Conservation (phyloP, 2,888 invertebrate species). For the Drosophila sordidula region DNA sequence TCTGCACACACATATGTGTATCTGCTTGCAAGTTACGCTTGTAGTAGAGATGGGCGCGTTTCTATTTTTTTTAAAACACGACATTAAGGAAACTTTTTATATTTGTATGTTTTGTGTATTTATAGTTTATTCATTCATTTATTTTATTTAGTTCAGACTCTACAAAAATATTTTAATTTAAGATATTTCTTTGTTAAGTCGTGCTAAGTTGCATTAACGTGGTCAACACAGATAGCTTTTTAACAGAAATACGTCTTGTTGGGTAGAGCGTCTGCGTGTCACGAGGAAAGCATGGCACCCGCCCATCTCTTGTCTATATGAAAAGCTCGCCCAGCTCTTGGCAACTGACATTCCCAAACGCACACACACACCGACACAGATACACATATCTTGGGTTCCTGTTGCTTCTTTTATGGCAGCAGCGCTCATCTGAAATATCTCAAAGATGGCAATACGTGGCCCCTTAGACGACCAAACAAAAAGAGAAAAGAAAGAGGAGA, state of each 20-base stretch:
- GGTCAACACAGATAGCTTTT: too few species aligned
- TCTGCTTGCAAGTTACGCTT: conserved; percentile 16
- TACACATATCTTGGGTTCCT: conserved; percentile 39
- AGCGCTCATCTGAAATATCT: conserved; percentile 27
- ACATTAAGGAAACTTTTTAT: too few species aligned
- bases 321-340: conserved; percentile 19
- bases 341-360: conserved; percentile 2
- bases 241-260: too few species aligned
- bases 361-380: conserved; percentile 6
- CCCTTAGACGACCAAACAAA: conserved; percentile 3
- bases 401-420: conserved; percentile 49
- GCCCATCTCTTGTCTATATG: background rate
- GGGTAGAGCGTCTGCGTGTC: too few species aligned
- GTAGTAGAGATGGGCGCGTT: background rate
- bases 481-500: conserved; percentile 1
- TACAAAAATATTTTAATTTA: too few species aligned
- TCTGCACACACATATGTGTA: conserved; percentile 2
- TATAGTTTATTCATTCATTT: too few species aligned
- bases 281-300: too few species aligned
- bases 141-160: too few species aligned
- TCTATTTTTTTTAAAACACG: background rate
- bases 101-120: too few species aligned
- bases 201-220: too few species aligned
- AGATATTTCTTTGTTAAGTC: too few species aligned
- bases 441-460: conserved; percentile 35